Percentiles rank a stretch among this genome's conserved stretches.
Evolutionary conservation across 30 jellyfish, hydroid and myxozoan species (phyloP).

Genomic region (Aurelia aurita complex sp. Pacific): DNA sequence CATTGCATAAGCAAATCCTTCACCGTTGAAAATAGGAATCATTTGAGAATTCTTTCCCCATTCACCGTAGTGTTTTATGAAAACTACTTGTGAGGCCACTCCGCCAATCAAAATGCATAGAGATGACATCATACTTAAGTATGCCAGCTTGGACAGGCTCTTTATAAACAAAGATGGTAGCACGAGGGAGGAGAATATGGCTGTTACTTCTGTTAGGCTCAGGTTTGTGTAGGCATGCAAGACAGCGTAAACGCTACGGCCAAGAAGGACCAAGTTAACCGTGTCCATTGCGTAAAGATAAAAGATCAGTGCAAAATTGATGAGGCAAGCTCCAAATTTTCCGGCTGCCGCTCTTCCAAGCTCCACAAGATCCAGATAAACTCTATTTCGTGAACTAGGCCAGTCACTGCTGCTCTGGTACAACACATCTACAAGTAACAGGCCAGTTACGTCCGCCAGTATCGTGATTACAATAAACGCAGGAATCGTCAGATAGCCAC

Average conservation of each 20-base stretch:
- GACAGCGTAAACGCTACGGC: slow-evolving; percentile 44
- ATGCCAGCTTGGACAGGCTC: slow-evolving; percentile 60
- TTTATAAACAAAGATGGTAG: slow-evolving; percentile 60
- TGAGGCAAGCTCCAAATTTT: slow-evolving; percentile 36
- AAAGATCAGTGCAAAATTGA: slow-evolving; percentile 35
- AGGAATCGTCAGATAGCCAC: slow-evolving; percentile 61
- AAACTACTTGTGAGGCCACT: slow-evolving; percentile 45
- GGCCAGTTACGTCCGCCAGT: slow-evolving; percentile 58
- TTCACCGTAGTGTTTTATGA: slow-evolving; percentile 26
- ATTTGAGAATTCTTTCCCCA: slow-evolving; percentile 45
- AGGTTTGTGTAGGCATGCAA: slow-evolving; percentile 31
- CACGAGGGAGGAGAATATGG: slow-evolving; percentile 25
- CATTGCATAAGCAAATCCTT: slow-evolving; percentile 58
- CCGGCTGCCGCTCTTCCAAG: slow-evolving; percentile 61
- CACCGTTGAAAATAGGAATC: slow-evolving; percentile 42
- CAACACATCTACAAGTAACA: slow-evolving; percentile 64
- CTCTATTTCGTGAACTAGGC: slow-evolving; percentile 22
- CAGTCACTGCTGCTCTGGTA: slow-evolving; percentile 17
- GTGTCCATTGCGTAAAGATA: slow-evolving; percentile 51
- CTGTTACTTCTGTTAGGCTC: slow-evolving; percentile 30
- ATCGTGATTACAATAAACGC: slow-evolving; percentile 40
- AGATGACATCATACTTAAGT: slow-evolving; percentile 65
- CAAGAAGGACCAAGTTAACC: slow-evolving; percentile 33
- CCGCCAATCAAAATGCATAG: slow-evolving; percentile 47
- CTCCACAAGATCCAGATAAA: slow-evolving; percentile 41